These are phyloP conservation scores for Tolypeutes matacus DNA, from an alignment of 2,797 vertebrate species.

Conservation along the genomic window DNA sequence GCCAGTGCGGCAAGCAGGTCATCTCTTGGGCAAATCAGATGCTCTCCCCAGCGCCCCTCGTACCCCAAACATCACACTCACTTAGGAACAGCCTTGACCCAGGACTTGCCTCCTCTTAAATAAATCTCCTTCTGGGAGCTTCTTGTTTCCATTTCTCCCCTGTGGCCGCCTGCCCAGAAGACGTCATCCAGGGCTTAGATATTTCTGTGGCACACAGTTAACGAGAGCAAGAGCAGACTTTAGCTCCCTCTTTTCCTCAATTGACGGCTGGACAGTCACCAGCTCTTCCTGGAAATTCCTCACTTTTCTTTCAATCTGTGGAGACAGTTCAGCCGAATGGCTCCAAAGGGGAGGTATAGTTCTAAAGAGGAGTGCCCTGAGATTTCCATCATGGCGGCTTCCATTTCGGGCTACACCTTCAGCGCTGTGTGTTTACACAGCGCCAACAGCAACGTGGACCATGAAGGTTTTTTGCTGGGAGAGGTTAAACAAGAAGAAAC, in stretches of 20 bases:
- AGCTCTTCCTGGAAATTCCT: conserved; percentile 27
- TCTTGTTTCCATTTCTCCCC: background rate
- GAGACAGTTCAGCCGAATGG: background rate
- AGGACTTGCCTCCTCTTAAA: background rate
- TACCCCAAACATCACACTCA: background rate
- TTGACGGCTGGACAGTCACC: background rate
- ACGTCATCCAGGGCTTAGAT: background rate
- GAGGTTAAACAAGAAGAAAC: too few species aligned
- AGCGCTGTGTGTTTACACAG: conserved; percentile 99
- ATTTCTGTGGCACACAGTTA: background rate
- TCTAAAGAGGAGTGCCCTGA: conserved; percentile 49
- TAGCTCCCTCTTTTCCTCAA: background rate
- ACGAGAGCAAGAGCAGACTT: background rate
- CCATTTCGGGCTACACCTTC: conserved; percentile 99
- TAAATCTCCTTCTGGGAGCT: conserved; percentile 32
- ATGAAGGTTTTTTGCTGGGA: too few species aligned
- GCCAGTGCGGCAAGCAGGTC: accelerated
- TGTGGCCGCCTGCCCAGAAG: background rate
- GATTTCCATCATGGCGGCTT: conserved; percentile 99
- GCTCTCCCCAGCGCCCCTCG: background rate
- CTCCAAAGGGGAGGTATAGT: background rate
- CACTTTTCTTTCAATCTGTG: background rate
- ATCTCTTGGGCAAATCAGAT: background rate
- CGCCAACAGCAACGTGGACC: conserved; percentile 97
- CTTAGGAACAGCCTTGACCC: background rate